phyloP scores from a whole-genome alignment of 2,888 invertebrate genomes.

The Nipponacmea schrenckii region DNA sequence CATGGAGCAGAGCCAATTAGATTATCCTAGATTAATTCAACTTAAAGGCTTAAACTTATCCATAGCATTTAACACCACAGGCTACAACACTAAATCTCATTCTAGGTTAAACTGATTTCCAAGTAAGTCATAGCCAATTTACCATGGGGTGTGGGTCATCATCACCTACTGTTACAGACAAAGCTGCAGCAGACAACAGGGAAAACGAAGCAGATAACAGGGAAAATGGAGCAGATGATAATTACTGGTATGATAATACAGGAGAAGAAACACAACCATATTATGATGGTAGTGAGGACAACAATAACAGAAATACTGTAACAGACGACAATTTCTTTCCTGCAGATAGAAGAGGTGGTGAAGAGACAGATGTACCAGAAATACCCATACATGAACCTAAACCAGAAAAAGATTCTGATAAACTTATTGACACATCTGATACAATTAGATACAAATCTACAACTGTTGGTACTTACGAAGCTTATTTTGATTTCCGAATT shows the following conservation, averaged over 20 bases:
- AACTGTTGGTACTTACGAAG: slow-evolving; percentile 31
- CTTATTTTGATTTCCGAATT: slow-evolving; percentile 33
- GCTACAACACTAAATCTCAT: too few species aligned
- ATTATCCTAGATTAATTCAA: too few species aligned
- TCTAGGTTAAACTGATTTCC: too few species aligned
- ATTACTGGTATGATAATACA: slow-evolving; percentile 9
- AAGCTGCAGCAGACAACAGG: background rate
- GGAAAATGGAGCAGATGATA: slow-evolving; percentile 1
- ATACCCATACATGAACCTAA: too few species aligned
- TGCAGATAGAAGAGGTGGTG: background rate
- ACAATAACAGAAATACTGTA: slow-evolving; percentile 11
- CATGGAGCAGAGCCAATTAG: too few species aligned
- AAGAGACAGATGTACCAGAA: background rate
- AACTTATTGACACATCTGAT: slow-evolving; percentile 3
- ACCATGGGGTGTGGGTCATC: slow-evolving; percentile 24
- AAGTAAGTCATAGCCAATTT: too few species aligned
- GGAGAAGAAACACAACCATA: background rate
- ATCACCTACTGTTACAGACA: slow-evolving; percentile 1
- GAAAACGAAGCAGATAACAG: background rate
- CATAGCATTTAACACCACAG: too few species aligned
- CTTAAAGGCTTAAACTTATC: too few species aligned
- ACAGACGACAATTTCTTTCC: background rate
- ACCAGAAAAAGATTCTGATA: slow-evolving; percentile 6
- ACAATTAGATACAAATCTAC: slow-evolving; percentile 11
- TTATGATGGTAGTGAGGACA: slow-evolving; percentile 11